Conservation (phyloP, 2,113 vertebrate species). For the Gracilinanus agilis region DNA sequence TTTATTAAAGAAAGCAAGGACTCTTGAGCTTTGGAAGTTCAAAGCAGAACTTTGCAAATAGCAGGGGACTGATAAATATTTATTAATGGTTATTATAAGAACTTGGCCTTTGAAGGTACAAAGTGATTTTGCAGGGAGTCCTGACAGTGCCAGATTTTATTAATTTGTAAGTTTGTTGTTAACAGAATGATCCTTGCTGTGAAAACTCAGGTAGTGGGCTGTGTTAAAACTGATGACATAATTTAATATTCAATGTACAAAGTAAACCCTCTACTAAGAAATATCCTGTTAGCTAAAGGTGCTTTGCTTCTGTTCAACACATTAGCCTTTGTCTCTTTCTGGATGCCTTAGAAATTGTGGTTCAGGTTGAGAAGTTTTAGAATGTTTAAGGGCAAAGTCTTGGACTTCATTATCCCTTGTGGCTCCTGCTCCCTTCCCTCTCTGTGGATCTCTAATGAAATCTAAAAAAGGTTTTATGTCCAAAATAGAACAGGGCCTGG, state of each 20-base stretch:
- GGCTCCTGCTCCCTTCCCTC: neutral
- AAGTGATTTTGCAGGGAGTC: conserved; percentile 1
- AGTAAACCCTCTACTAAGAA: neutral
- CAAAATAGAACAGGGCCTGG: neutral
- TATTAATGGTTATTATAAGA: conserved; percentile 26
- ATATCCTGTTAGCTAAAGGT: neutral
- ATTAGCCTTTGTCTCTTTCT: neutral
- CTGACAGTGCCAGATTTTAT: neutral
- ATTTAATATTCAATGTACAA: neutral
- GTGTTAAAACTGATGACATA: neutral
- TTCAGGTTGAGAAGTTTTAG: neutral
- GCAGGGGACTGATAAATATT: conserved; percentile 15
- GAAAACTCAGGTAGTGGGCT: neutral
- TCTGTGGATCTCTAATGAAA: neutral
- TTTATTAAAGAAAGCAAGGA: conserved; percentile 18
- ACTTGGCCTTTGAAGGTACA: conserved; percentile 8
- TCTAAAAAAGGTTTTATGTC: conserved; percentile 6
- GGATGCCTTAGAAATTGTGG: neutral
- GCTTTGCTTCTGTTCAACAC: neutral
- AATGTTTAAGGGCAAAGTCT: neutral
- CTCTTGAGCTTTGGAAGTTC: conserved; percentile 6
- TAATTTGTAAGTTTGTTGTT: neutral
- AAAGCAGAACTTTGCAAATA: neutral
- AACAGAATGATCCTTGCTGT: neutral
- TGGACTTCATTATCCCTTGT: conserved; percentile 1